Conservation (phyloP, 2,888 invertebrate species). For the Chromoteleia sp. region DNA sequence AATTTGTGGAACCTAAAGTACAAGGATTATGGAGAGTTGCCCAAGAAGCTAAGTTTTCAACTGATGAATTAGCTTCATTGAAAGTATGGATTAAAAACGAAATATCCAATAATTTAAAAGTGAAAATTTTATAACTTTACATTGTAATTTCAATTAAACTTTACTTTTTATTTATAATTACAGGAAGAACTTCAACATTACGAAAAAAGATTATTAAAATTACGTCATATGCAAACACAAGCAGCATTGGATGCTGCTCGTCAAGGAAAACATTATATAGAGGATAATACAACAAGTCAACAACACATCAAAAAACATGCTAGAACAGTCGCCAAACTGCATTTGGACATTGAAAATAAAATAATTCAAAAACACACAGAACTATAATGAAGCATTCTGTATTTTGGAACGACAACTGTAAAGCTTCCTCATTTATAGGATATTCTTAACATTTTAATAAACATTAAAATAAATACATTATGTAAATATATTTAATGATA, state of each 20-base stretch:
- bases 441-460: no score
- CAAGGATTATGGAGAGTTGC: constrained; percentile 95
- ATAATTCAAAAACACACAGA: constrained; percentile 92
- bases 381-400: constrained; percentile 85
- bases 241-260: constrained; percentile 90
- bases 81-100: constrained; percentile 86
- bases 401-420: background rate
- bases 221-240: constrained; percentile 93
- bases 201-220: constrained; percentile 93
- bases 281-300: constrained; percentile 84
- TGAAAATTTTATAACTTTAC: no score
- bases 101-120: no score
- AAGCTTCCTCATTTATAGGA: no score
- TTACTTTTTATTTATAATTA: constrained; percentile 54
- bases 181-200: constrained; percentile 94
- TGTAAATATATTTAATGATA: no score
- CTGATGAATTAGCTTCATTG: constrained; percentile 92
- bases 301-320: constrained; percentile 93
- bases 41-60: constrained; percentile 91
- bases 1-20: constrained; percentile 96
- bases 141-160: background rate
- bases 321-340: constrained; percentile 94
- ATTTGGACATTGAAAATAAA: constrained; percentile 90
- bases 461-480: no score
- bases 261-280: constrained; percentile 84